Conservation (phyloP, 2,797 vertebrate species). For the Anguilla pacifica region DNA sequence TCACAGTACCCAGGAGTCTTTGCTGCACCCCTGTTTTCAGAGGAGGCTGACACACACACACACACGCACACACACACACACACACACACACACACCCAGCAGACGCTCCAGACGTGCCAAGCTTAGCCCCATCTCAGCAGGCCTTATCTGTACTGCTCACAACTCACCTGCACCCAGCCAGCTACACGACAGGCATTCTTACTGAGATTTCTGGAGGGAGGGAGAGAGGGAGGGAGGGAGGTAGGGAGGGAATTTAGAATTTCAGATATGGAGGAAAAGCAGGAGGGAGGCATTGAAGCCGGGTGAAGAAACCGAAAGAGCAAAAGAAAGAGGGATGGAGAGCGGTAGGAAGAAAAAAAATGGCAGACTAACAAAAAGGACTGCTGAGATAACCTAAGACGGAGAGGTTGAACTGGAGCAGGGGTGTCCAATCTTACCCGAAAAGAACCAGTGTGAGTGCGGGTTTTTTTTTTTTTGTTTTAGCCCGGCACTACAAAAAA, state of each 20-base stretch:
- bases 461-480: too few relatives aligned
- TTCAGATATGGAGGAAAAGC: background rate
- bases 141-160: slow-evolving; percentile 11
- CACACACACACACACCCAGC: background rate
- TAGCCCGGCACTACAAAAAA: too few relatives aligned
- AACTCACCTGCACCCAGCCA: slow-evolving; percentile 12
- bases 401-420: background rate
- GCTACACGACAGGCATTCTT: background rate
- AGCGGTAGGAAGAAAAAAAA: background rate
- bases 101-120: background rate
- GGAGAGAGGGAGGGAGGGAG: background rate
- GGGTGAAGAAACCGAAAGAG: background rate
- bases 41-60: background rate
- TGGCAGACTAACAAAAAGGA: background rate
- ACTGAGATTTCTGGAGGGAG: background rate
- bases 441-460: too few relatives aligned
- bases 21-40: background rate
- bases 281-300: background rate
- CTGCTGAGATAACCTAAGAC: background rate
- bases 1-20: background rate
- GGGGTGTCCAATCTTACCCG: too few relatives aligned
- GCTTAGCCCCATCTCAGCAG: background rate
- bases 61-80: background rate
- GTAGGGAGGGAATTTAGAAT: background rate
- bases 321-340: background rate